Evolutionary conservation across 2,888 invertebrate species (phyloP).

Genomic region (Smittia sp.): DNA sequence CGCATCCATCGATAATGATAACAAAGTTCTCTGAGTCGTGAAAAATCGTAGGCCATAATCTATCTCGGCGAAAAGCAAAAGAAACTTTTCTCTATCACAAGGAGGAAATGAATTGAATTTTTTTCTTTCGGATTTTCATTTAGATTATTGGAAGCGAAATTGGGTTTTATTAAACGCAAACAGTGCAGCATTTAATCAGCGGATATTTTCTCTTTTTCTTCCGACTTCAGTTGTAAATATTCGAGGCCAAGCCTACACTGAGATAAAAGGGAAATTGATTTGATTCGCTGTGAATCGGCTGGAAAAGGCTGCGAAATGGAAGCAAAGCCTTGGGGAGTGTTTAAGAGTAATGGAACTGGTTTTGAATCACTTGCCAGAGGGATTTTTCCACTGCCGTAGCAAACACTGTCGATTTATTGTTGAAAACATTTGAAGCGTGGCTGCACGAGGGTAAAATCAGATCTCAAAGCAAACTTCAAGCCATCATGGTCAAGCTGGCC

Average conservation of each 20-base stretch:
- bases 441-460: no score
- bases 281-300: not conserved
- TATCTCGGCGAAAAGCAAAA: not conserved
- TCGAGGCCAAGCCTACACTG: constrained; percentile 12
- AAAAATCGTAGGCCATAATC: constrained; percentile 25
- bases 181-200: constrained; percentile 37
- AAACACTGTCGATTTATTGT: no score
- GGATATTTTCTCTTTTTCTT: constrained; percentile 17
- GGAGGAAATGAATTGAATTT: constrained; percentile 30
- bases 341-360: no score
- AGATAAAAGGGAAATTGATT: constrained; percentile 12
- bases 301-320: no score
- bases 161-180: constrained; percentile 18
- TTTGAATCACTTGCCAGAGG: no score
- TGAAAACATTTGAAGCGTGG: no score
- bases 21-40: constrained; percentile 22
- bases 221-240: not conserved
- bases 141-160: constrained; percentile 29
- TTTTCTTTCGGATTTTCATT: constrained; percentile 28
- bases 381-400: no score
- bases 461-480: no score
- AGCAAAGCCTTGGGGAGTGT: no score
- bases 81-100: not conserved
- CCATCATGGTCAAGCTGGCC: no score
- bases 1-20: constrained; percentile 23